Base-by-base conservation (phyloP, 2,797 vertebrate genomes). In the Forpus xanthops region DNA sequence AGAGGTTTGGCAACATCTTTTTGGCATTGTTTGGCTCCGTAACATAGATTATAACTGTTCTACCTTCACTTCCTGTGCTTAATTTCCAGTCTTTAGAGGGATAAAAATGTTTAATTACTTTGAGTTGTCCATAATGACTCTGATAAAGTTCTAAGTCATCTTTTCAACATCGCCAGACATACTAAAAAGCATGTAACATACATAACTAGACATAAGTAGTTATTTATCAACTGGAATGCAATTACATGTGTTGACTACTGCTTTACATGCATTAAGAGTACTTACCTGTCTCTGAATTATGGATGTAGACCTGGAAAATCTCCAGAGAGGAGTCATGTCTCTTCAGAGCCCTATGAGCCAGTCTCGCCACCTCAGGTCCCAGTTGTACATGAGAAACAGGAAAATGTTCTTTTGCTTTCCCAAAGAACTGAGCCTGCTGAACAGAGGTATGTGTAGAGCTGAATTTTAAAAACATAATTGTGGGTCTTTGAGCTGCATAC, bases 321-420 rank as follows among this genome's bases (percentile, higher is more conserved):
- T 96, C 99, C 99, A 41, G 99, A 99, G 76, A 98, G 99, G 96
- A 98, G 98, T 49, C 98, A 98, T 10, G 96, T 99, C 90, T 97
- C 97, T n/a, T 97, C 99, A 87, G 99, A 99, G 87, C 98, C 98
- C 94, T 99, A 99, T 23, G 99, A 99, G 97, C 99, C 99, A 79
- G 99, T 99, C 96, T 99, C 99, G 0, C 99, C 99, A 21, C 99
- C 99, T 66, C 99, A 99, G 96, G 98, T 97, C 94, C 99, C 99
- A 4, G 98, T 98, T 66, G 96, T 97, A 89, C 98, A 99, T 56
- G 98, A 99, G 95, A 99, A 99, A 93, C 99, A 98, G 93, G 99
- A 99, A 71, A 97, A 95, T 53, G 94, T 98, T 58, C 96, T 98
- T 78, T 96, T 98, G 47, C 97, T 98, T 82, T 95, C 98, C 53